Conservation (phyloP, 2,888 invertebrate genomes). For the Lasioglossum figueresi region DNA sequence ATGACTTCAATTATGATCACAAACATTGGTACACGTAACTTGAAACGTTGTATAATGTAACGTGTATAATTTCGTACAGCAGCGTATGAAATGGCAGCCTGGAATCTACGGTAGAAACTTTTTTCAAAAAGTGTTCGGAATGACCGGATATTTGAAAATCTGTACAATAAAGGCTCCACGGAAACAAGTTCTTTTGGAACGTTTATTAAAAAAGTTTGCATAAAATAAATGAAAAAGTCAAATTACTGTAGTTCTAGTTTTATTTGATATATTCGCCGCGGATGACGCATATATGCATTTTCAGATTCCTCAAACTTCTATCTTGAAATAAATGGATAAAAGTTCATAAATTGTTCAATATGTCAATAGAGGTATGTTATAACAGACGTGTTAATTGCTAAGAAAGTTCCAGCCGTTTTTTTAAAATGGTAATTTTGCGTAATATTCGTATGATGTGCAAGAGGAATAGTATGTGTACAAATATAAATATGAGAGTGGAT, state of each 20-base stretch:
- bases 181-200: neutral
- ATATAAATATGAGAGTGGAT: neutral
- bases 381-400: neutral
- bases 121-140: neutral
- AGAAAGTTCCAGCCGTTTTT: neutral
- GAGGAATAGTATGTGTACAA: neutral
- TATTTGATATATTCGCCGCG: neutral
- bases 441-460: neutral
- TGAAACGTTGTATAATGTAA: neutral
- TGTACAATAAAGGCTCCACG: neutral
- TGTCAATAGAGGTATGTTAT: neutral
- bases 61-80: neutral
- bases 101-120: neutral
- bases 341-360: neutral
- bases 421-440: neutral
- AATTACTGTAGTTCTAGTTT: too few relatives aligned
- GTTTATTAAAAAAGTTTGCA: constrained; percentile 5
- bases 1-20: neutral
- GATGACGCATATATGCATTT: neutral
- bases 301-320: constrained; percentile 1
- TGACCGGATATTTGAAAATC: neutral
- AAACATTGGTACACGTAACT: neutral
- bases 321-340: neutral
- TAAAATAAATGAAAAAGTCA: constrained; percentile 1
- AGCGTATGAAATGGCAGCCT: neutral